A percentile compares a stretch with the other conserved stretches of the same genome.
phyloP scores from a whole-genome alignment of 1,140 invertebrate species.

The Diabrotica undecimpunctata region DNA sequence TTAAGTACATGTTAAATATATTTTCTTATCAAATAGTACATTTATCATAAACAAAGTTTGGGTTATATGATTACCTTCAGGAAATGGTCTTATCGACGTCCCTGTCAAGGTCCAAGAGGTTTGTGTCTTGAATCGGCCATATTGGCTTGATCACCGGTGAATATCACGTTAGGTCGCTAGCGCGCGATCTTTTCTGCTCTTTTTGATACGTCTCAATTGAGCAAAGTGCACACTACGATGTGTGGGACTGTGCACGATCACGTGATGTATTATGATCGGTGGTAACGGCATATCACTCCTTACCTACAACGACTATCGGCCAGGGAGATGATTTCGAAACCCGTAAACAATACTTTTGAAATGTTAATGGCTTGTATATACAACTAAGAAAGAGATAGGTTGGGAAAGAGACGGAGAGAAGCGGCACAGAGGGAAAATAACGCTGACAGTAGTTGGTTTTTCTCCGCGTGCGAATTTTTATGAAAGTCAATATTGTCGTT shows the following conservation, averaged over 20 bases:
- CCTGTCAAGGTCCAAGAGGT: too few relatives aligned
- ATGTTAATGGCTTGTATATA: constrained; percentile 20
- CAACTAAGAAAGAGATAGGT: neutral
- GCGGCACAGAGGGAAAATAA: too few relatives aligned
- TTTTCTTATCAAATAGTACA: too few relatives aligned
- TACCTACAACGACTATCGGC: constrained; percentile 25
- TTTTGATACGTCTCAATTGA: constrained; percentile 19
- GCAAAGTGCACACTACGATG: constrained; percentile 16
- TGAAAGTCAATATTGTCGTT: too few relatives aligned
- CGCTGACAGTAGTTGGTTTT: too few relatives aligned
- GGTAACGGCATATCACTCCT: constrained; percentile 27
- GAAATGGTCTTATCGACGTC: too few relatives aligned
- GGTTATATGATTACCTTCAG: too few relatives aligned
- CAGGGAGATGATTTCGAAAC: constrained; percentile 24
- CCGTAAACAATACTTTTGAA: constrained; percentile 30
- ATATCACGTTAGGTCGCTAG: neutral
- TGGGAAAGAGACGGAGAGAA: too few relatives aligned
- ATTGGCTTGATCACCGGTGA: neutral
- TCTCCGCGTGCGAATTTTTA: too few relatives aligned
- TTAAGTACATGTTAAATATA: too few relatives aligned
- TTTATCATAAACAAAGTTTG: too few relatives aligned
- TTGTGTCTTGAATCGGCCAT: neutral
- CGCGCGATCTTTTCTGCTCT: constrained; percentile 7
- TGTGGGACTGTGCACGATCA: constrained; percentile 20
- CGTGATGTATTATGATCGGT: constrained; percentile 4